Evolutionary conservation across 2,888 invertebrate genomes (phyloP).

Genomic region (Dinocampus coccinellae): DNA sequence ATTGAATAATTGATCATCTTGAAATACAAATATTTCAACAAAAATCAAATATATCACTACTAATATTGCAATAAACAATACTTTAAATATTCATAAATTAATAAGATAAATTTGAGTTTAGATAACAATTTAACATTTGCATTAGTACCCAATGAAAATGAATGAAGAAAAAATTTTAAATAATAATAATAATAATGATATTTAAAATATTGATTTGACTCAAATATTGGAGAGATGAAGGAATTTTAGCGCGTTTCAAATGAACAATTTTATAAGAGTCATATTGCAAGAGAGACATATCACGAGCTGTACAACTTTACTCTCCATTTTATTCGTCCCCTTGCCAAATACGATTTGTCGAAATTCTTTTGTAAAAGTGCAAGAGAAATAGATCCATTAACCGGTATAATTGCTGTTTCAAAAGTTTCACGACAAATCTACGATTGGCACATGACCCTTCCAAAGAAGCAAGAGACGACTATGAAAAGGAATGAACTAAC

Average conservation of each 20-base stretch:
- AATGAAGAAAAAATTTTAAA: no score
- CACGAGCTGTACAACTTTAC: slow-evolving; percentile 22
- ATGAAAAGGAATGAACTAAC: neutral
- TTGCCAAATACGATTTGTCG: slow-evolving; percentile 42
- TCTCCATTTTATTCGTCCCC: slow-evolving; percentile 12
- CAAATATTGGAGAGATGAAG: neutral
- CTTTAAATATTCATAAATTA: no score
- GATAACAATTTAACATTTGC: no score
- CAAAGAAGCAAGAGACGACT: neutral
- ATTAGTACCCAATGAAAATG: no score
- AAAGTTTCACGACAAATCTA: slow-evolving; percentile 61
- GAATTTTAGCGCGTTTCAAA: neutral
- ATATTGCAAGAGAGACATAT: neutral
- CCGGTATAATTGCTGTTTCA: slow-evolving; percentile 60
- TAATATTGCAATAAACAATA: no score
- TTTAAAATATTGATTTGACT: no score
- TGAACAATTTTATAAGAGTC: no score
- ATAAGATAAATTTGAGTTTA: no score
- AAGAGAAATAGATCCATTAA: slow-evolving; percentile 56
- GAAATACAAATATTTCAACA: no score
- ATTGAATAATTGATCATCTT: no score
- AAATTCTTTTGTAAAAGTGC: slow-evolving; percentile 48
- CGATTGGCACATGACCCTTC: slow-evolving; percentile 52
- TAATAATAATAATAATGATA: no score
- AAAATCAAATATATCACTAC: no score